Evolutionary conservation across 2,113 vertebrate species (phyloP).

Genomic region (Gadus chalcogrammus): DNA sequence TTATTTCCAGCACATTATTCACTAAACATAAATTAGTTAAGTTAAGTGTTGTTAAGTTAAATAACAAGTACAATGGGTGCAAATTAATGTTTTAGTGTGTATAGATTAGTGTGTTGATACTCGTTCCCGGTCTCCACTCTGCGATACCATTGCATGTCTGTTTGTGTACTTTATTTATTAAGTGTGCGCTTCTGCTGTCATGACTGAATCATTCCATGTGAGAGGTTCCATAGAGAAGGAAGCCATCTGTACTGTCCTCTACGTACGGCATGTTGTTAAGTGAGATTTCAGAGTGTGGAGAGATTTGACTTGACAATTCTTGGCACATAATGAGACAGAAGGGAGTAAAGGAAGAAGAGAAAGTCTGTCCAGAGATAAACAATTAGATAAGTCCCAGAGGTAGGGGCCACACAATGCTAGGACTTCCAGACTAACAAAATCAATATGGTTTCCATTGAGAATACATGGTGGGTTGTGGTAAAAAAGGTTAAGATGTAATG

Average conservation of each 20-base stretch:
- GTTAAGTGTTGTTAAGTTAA: too few relatives aligned
- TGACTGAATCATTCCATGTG: constrained; percentile 78
- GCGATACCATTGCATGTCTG: constrained; percentile 49
- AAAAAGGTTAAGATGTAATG: constrained; percentile 75
- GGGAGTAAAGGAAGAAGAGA: constrained; percentile 78
- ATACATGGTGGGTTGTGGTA: constrained; percentile 67
- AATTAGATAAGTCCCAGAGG: constrained; percentile 81
- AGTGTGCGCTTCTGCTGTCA: constrained; percentile 72
- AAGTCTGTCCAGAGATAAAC: constrained; percentile 82
- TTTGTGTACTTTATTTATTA: constrained; percentile 67
- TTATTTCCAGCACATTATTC: too few relatives aligned
- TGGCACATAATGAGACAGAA: constrained; percentile 82
- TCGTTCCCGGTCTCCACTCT: too few relatives aligned
- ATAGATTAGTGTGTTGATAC: too few relatives aligned
- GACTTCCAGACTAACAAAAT: constrained; percentile 76
- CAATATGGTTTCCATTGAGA: constrained; percentile 77
- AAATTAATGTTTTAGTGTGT: too few relatives aligned
- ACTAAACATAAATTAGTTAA: too few relatives aligned
- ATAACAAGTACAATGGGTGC: constrained; percentile 31
- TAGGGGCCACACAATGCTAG: constrained; percentile 73
- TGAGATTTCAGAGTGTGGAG: constrained; percentile 76
- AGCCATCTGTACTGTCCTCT: constrained; percentile 81
- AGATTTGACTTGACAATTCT: constrained; percentile 82
- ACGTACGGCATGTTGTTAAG: constrained; percentile 77
- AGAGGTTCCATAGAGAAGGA: constrained; percentile 79